Conservation (phyloP, 2,113 vertebrate genomes). For the Varanus salvator region DNA sequence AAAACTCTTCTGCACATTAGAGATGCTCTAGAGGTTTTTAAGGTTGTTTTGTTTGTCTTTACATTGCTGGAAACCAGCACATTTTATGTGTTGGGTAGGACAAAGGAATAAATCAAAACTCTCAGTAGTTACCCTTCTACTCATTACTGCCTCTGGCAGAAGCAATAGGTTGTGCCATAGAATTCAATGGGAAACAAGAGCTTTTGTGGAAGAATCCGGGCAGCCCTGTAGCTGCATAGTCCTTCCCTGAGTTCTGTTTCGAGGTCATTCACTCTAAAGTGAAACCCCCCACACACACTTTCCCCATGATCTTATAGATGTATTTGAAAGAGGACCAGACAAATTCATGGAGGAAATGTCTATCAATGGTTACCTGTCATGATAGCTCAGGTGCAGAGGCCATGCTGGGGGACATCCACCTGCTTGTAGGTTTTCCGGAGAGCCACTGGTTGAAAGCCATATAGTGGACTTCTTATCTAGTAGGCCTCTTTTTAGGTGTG, state of each 20-base stretch:
- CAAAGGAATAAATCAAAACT: neutral
- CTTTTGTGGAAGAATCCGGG: neutral
- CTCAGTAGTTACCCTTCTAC: neutral
- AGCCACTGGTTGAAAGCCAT: neutral
- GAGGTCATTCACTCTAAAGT: neutral
- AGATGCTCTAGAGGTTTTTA: neutral
- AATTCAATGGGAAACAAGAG: neutral
- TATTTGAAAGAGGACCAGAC: neutral
- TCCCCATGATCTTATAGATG: neutral
- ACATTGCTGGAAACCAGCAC: neutral
- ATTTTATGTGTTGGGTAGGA: neutral
- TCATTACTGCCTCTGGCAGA: neutral
- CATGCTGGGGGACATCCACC: neutral
- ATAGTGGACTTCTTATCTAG: neutral
- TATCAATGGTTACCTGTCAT: neutral
- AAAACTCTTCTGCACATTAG: slow-evolving; percentile 43
- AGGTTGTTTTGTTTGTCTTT: neutral
- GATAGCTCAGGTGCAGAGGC: neutral
- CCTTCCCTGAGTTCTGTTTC: neutral
- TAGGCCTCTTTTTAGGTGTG: neutral
- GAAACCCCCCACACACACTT: neutral
- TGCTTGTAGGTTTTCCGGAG: neutral
- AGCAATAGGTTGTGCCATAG: neutral
- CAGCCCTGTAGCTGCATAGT: neutral
- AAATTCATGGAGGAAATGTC: neutral